Conservation (phyloP, 2,888 invertebrate species). For the Sinopyrophorus schimmeli region DNA sequence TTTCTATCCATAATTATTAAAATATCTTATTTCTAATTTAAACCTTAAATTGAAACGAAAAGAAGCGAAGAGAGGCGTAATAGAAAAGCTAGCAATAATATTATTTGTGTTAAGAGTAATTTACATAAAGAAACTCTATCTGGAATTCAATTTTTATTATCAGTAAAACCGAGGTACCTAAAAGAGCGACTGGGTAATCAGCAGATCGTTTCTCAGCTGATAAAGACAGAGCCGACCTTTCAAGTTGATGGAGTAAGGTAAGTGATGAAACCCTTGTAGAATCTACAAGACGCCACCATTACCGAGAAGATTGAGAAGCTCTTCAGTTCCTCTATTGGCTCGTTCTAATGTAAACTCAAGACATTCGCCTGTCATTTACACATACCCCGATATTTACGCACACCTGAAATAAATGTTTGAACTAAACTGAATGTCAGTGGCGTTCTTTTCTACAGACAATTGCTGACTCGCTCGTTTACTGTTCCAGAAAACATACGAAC, state of each 20-base stretch:
- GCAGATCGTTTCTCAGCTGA: slow-evolving; percentile 8
- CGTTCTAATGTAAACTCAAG: slow-evolving; percentile 35
- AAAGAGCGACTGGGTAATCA: slow-evolving; percentile 16
- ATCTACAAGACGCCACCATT: slow-evolving; percentile 31
- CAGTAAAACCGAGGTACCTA: too few species aligned
- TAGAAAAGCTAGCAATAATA: too few species aligned
- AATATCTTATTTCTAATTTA: too few species aligned
- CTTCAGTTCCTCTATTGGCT: slow-evolving; percentile 33
- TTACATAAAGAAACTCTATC: too few species aligned
- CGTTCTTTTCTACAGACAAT: slow-evolving; percentile 35
- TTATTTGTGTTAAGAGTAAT: too few species aligned
- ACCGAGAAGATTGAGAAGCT: slow-evolving; percentile 34
- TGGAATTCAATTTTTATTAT: too few species aligned
- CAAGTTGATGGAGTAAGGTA: slow-evolving; percentile 29
- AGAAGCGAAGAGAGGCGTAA: too few species aligned
- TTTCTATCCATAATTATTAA: too few species aligned
- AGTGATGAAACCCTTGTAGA: slow-evolving; percentile 36
- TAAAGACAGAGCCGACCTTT: slow-evolving; percentile 12
- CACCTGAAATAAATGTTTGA: slow-evolving; percentile 39
- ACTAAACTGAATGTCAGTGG: slow-evolving; percentile 25
- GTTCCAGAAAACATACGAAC: slow-evolving; percentile 36
- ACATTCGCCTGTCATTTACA: slow-evolving; percentile 39
- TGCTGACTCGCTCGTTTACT: slow-evolving; percentile 39
- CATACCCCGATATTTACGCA: slow-evolving; percentile 39
- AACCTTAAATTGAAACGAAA: too few species aligned